These are phyloP conservation scores for Sebastes ruberrimus DNA, from an alignment of 2,797 vertebrate genomes.

Conservation along the genomic window DNA sequence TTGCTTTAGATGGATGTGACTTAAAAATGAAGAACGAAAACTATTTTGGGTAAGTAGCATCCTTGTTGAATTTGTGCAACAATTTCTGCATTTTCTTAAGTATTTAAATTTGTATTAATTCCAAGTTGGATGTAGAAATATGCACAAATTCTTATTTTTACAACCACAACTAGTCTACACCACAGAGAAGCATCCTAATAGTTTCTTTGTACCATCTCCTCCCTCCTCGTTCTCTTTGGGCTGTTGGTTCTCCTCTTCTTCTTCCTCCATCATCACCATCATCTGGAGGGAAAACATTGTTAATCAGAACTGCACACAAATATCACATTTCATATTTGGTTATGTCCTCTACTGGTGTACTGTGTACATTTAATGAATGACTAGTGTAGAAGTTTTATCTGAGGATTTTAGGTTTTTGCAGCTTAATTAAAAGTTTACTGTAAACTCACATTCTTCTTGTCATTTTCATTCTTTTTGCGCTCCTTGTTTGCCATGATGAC, in stretches of 20 bases:
- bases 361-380: not conserved
- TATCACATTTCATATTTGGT: not conserved
- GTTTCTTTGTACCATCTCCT: slow-evolving; percentile 80
- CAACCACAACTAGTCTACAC: not conserved
- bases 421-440: not conserved
- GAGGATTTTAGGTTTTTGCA: not conserved
- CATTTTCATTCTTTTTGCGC: slow-evolving; percentile 94
- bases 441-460: slow-evolving; percentile 92
- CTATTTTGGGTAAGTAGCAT: not conserved
- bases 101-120: not conserved
- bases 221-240: slow-evolving; percentile 88
- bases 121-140: not conserved
- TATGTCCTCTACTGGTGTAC: not conserved
- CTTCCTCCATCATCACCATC: slow-evolving; percentile 93
- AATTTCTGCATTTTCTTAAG: not conserved
- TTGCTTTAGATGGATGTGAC: not conserved
- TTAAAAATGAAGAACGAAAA: not conserved
- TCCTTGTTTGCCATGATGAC: slow-evolving; percentile 99
- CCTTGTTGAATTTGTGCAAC: not conserved
- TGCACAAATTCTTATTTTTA: not conserved
- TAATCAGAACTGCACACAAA: not conserved
- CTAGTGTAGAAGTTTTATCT: no score
- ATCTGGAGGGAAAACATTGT: slow-evolving; percentile 62
- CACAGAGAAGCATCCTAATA: not conserved
- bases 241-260: slow-evolving; percentile 89